Evolutionary conservation across 1,140 invertebrate species (phyloP), one percentile per base, ranked within the genome.

Genomic region (Calosoma granatense): DNA sequence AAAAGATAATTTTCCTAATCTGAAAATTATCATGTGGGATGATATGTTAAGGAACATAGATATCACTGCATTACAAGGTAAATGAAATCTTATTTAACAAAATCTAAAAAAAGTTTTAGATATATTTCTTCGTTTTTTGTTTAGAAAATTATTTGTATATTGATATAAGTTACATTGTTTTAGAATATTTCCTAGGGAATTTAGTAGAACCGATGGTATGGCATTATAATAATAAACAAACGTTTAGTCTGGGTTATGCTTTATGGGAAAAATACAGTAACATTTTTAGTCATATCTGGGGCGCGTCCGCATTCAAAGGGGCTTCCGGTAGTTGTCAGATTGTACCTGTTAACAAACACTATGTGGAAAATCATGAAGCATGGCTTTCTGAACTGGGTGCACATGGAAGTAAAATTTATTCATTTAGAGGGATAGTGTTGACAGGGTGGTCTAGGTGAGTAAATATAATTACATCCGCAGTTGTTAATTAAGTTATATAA

Each of bases 1-100:
- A n/a, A 80, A 81, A 57, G 74, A 77, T 17, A 77, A 78, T 6
- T 84, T 81, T 72, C 80, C 84, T 0, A 73, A 76, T 15, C 72
- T 90, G 17, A 84, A 78, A 47, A 81, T 88, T 17, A 81, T 97
- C 2, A 85, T 97, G 64, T 97, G 94, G 94, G 92, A 97, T 66
- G 94, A 97, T 68, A 95, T 97, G 90, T 66, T 96, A 26, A 75
- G 90, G 22, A 77, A 81, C 19, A 84, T 92, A 36, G 66, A 67
- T 53, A 26, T 55, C 20, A 57, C 58, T 53, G 53, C 64, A 20
- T 57, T 68, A 53, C 62, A 65, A 62, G 63, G 66, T 67, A 60
- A 47, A 17, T 26, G 15, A n/a, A 0, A 0, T 30, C 20, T 56
- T 54, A 17, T 26, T 36, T 15, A 4, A 53, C 2, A 2, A 53